Evolutionary conservation across 2,888 invertebrate genomes (phyloP).

Genomic region (Hypercompe scribonia): DNA sequence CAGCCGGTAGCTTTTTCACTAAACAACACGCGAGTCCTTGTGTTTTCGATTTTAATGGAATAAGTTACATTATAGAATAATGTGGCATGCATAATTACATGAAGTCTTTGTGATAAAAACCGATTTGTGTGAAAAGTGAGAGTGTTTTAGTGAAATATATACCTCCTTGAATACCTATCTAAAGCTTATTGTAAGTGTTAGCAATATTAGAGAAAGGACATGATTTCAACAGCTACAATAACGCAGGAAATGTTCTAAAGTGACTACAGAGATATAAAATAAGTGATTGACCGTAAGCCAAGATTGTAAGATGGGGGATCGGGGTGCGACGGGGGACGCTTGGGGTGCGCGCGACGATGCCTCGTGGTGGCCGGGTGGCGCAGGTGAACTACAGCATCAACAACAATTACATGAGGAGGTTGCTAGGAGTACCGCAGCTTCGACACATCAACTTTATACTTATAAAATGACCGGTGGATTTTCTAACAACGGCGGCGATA

Average conservation of each 20-base stretch:
- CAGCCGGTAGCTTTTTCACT: conserved; percentile 81
- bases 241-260: conserved; percentile 64
- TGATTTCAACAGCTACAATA: conserved; percentile 65
- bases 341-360: conserved; percentile 87
- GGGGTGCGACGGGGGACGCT: conserved; percentile 86
- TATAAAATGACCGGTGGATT: conserved; percentile 96
- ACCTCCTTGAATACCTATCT: conserved; percentile 39
- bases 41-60: conserved; percentile 57
- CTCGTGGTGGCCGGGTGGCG: conserved; percentile 85
- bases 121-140: conserved; percentile 60
- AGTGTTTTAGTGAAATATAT: conserved; percentile 58
- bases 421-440: conserved; percentile 78
- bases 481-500: conserved; percentile 89
- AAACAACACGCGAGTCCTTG: conserved; percentile 65
- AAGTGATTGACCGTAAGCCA: conserved; percentile 80
- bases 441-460: conserved; percentile 91
- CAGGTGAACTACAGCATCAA: conserved; percentile 83
- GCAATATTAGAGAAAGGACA: conserved; percentile 63
- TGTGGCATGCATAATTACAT: conserved; percentile 64
- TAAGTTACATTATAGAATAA: conserved; percentile 57
- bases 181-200: conserved; percentile 45
- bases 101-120: conserved; percentile 77
- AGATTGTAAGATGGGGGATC: conserved; percentile 83
- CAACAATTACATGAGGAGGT: conserved; percentile 83
- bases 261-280: conserved; percentile 71